Evolutionary conservation across 2,888 invertebrate genomes (phyloP), one percentile per base, ranked within the genome.

Genomic region (Lochmaea capreae): DNA sequence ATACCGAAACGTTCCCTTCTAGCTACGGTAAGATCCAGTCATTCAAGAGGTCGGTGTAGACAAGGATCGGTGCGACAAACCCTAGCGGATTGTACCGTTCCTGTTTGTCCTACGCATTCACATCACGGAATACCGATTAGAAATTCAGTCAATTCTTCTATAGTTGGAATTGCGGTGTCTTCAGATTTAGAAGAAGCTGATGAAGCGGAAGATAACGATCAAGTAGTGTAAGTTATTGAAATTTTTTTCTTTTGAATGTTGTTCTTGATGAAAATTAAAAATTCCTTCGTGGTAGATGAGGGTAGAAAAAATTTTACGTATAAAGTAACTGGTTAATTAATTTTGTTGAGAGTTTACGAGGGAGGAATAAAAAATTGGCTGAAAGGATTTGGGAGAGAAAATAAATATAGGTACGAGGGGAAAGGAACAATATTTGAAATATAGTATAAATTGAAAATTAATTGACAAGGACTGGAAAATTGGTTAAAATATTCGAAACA

Each of bases 131-230:
- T 84, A n/a, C 84, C 85, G 10, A 77, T 84, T 46, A 87, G 77
- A 87, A 89, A 80, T 88, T 89, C 76, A 87, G 83, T 89, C 12
- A 76, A 75, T 22, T 79, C 79, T 10, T 80, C 81, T 3, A 88
- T 89, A 33, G 88, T 89, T 63, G 82, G 79, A 58, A 84, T 82
- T 70, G 84, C 83, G 75, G 85, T 82, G 54, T 84, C 88, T 22
- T 83, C 89, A 3, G 86, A 89, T 78, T 87, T 89, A 72, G 91
- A 91, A 42, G 91, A 91, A 59, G 83, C 89, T 0, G 90, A 91
- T 39, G 92, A 91, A 79, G 89, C 89, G 1, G 91, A 91, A 74
- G 92, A 92, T 80, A 89, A 88, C 78, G 91, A 91, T 65, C 85
- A 84, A 59, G 43, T 67, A 11, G 82, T 84, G 86, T 86, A 80